These are phyloP conservation scores for Panzeria rudis DNA, from an alignment of 2,888 invertebrate species.

Conservation along the genomic window DNA sequence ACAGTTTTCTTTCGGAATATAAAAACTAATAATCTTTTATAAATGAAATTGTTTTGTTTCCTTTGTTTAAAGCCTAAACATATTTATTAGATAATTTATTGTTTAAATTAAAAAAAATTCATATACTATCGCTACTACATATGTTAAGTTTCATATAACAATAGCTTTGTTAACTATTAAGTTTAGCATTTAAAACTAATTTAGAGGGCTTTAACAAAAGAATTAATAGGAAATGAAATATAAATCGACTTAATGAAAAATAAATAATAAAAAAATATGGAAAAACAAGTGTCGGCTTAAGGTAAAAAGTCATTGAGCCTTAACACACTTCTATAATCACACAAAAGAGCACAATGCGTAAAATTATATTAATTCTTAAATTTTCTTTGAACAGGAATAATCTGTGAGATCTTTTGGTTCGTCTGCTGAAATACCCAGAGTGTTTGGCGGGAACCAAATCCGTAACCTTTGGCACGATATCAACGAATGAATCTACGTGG, in stretches of 20 bases:
- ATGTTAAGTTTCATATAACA: not conserved
- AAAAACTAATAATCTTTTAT: not conserved
- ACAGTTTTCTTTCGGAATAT: conserved; percentile 28
- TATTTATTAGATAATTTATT: conserved; percentile 31
- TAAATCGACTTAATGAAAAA: conserved; percentile 6
- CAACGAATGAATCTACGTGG: no score
- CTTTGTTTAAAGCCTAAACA: not conserved
- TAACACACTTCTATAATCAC: not conserved
- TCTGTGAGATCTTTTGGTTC: no score
- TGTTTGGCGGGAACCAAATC: no score
- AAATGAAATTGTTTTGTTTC: not conserved
- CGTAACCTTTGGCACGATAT: no score
- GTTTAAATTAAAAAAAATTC: conserved; percentile 4
- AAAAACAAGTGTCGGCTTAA: not conserved
- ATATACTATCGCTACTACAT: not conserved
- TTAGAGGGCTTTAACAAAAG: conserved; percentile 9
- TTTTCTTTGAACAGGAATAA: no score
- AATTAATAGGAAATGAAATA: conserved; percentile 5
- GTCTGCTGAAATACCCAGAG: no score
- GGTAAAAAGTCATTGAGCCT: not conserved
- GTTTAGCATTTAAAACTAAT: conserved; percentile 25
- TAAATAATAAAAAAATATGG: not conserved
- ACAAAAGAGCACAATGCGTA: not conserved
- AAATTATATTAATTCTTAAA: no score
- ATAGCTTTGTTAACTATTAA: conserved; percentile 10